Conservation (phyloP, 2,797 vertebrate species). For the Aulostomus chinensis region DNA sequence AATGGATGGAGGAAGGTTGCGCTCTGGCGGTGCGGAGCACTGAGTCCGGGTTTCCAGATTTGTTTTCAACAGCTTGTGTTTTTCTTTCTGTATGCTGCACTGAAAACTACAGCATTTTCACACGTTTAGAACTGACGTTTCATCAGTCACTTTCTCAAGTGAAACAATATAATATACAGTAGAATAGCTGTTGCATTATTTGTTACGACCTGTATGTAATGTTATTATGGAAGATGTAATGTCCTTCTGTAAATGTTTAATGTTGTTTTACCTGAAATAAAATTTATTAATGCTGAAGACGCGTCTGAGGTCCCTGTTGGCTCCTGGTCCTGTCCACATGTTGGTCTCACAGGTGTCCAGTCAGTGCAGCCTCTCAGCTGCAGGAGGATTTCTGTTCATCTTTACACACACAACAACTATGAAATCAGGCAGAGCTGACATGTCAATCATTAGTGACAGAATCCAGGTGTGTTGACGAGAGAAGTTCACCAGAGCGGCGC, state of each 20-base stretch:
- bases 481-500: too few relatives aligned
- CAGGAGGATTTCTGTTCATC: too few relatives aligned
- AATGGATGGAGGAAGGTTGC: conserved; percentile 38
- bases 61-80: conserved; percentile 53
- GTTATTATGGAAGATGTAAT: conserved; percentile 96
- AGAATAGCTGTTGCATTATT: conserved; percentile 88
- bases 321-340: too few relatives aligned
- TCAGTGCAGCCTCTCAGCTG: too few relatives aligned
- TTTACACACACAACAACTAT: too few relatives aligned
- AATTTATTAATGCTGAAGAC: conserved; percentile 78
- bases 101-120: conserved; percentile 81
- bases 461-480: too few relatives aligned
- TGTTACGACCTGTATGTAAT: conserved; percentile 93
- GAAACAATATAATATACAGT: conserved; percentile 85
- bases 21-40: conserved; percentile 78
- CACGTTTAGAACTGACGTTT: conserved; percentile 77
- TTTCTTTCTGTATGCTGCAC: conserved; percentile 82
- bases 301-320: background rate
- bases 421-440: too few relatives aligned
- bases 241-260: conserved; percentile 93
- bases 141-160: conserved; percentile 80
- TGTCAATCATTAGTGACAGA: too few relatives aligned
- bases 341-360: too few relatives aligned
- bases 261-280: conserved; percentile 93
- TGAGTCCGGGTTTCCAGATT: conserved; percentile 68